A percentile compares a stretch with the other conserved stretches of the same genome.
These are phyloP conservation scores for Tetanocera ferruginea DNA, from an alignment of 2,888 invertebrate genomes.

Conservation along the genomic window DNA sequence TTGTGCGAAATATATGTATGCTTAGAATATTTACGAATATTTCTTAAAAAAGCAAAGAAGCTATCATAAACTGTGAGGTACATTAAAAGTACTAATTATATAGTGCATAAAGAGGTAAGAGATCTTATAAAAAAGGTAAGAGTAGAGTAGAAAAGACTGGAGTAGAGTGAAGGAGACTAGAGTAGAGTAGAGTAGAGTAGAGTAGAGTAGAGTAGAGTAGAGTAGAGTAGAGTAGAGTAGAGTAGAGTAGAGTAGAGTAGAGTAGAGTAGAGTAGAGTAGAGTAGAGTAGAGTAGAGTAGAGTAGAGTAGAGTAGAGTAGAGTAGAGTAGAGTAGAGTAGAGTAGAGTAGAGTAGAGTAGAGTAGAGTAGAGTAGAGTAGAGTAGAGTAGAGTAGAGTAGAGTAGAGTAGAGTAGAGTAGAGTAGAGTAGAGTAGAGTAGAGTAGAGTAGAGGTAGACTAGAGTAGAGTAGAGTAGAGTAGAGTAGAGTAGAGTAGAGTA, in stretches of 20 bases:
- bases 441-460: conserved; percentile 9
- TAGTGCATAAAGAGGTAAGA: no score
- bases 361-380: neutral
- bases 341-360: conserved; percentile 4
- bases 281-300: neutral
- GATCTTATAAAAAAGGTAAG: no score
- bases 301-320: neutral
- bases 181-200: neutral
- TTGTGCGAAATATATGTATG: no score
- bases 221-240: neutral
- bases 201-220: neutral
- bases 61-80: no score
- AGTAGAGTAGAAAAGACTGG: conserved; percentile 4
- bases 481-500: conserved; percentile 5
- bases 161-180: conserved; percentile 16
- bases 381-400: conserved; percentile 1
- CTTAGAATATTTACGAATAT: no score
- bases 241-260: neutral
- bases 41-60: no score
- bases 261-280: neutral
- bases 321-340: neutral
- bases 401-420: neutral
- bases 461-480: neutral
- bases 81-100: no score
- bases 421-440: neutral